phyloP scores from a whole-genome alignment of 1,140 invertebrate species.

The Harpegnathos saltator region DNA sequence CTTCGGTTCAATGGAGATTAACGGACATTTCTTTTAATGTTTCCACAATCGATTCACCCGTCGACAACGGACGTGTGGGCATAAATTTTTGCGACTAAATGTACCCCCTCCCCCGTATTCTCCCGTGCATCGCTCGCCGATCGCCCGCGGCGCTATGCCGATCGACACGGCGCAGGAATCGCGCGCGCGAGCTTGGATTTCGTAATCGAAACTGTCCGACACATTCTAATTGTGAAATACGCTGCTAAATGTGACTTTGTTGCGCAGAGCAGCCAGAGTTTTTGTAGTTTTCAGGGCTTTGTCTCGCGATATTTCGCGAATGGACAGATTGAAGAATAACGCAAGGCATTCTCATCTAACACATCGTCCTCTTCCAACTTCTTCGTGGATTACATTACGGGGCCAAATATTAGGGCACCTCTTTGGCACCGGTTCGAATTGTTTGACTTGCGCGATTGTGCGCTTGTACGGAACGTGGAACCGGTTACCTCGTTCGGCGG shows the following conservation, averaged over 20 bases:
- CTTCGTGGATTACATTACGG: slow-evolving; percentile 68
- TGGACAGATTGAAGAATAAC: background rate
- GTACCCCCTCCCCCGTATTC: slow-evolving; percentile 25
- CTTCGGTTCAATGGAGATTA: background rate
- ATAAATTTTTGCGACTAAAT: slow-evolving; percentile 34
- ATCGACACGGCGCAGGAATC: slow-evolving; percentile 21
- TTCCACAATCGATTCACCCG: background rate
- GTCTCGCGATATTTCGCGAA: background rate
- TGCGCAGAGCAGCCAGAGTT: background rate
- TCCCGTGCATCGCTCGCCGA: slow-evolving; percentile 29
- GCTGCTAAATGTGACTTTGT: background rate
- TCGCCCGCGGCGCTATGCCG: slow-evolving; percentile 44
- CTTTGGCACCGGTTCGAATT: slow-evolving; percentile 63
- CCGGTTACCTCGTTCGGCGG: slow-evolving; percentile 2
- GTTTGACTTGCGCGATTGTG: slow-evolving; percentile 73
- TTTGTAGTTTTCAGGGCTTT: background rate
- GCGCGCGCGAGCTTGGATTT: slow-evolving; percentile 29
- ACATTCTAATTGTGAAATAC: slow-evolving; percentile 16
- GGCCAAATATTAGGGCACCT: slow-evolving; percentile 74
- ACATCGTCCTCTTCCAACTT: slow-evolving; percentile 42
- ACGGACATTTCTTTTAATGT: too few relatives aligned
- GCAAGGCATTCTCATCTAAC: background rate
- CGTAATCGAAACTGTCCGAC: slow-evolving; percentile 32
- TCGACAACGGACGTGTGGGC: background rate
- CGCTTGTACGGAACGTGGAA: slow-evolving; percentile 28